Conservation (phyloP, 1,140 invertebrate genomes). For the Trinorchestia longiramus region DNA sequence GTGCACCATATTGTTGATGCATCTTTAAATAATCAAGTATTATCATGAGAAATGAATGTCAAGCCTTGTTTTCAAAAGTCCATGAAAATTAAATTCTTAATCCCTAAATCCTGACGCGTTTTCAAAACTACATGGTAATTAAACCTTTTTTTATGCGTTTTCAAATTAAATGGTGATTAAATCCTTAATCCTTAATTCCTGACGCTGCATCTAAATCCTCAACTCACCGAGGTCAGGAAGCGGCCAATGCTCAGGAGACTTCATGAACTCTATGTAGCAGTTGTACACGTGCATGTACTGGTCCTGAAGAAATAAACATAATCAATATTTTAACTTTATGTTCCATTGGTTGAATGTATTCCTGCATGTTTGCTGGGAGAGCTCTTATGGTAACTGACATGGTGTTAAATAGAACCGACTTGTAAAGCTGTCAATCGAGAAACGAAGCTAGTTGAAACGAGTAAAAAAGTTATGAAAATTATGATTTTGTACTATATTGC, state of each 20-base stretch:
- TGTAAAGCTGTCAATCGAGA: too few species aligned
- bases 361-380: neutral
- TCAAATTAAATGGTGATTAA: too few species aligned
- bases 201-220: too few species aligned
- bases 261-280: neutral
- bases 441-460: too few species aligned
- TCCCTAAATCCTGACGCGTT: too few species aligned
- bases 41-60: neutral
- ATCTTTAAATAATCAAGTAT: neutral
- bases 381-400: neutral
- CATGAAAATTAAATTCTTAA: too few species aligned
- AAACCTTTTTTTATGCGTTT: too few species aligned
- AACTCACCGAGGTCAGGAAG: neutral
- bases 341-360: neutral
- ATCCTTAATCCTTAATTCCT: too few species aligned
- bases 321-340: neutral
- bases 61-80: too few species aligned
- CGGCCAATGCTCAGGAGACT: neutral
- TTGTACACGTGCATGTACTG: neutral
- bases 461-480: too few species aligned
- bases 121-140: too few species aligned
- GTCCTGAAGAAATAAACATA: neutral
- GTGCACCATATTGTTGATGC: neutral
- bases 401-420: neutral
- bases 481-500: too few species aligned